Evolutionary conservation across 2,113 vertebrate species (phyloP).

Genomic region (Lamprologus speciosus): DNA sequence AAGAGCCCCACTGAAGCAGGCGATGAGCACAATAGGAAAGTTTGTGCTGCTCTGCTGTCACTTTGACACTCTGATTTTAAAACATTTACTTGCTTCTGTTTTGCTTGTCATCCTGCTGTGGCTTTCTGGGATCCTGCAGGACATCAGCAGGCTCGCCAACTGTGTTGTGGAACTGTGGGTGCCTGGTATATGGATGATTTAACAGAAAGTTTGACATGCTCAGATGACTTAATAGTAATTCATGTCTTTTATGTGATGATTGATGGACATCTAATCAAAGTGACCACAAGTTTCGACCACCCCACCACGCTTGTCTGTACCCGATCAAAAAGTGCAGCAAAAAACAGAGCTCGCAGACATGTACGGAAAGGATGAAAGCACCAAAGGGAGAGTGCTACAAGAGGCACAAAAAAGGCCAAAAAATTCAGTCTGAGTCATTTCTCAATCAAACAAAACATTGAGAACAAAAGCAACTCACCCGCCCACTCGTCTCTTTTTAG

Average conservation of each 20-base stretch:
- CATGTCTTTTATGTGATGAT: neutral
- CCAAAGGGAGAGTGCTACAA: neutral
- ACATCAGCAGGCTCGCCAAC: neutral
- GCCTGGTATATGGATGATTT: neutral
- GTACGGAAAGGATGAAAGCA: neutral
- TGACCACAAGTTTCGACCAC: neutral
- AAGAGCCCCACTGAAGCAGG: slow-evolving; percentile 18
- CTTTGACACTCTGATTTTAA: slow-evolving; percentile 21
- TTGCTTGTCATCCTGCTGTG: slow-evolving; percentile 14
- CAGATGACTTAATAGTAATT: neutral
- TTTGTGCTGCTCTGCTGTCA: slow-evolving; percentile 29
- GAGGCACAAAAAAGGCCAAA: neutral
- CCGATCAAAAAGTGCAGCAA: neutral
- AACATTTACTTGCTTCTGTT: slow-evolving; percentile 5
- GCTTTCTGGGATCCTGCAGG: slow-evolving; percentile 27
- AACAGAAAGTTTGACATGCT: neutral
- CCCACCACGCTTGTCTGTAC: neutral
- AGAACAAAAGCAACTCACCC: neutral
- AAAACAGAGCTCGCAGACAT: neutral
- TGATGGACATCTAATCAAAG: neutral
- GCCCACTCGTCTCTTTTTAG: neutral
- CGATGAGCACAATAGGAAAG: slow-evolving; percentile 21
- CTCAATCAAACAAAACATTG: neutral
- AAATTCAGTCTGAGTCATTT: neutral
- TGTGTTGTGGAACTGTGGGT: slow-evolving; percentile 19